phyloP scores from a whole-genome alignment of 2,113 vertebrate species.

The Oreotragus oreotragus region DNA sequence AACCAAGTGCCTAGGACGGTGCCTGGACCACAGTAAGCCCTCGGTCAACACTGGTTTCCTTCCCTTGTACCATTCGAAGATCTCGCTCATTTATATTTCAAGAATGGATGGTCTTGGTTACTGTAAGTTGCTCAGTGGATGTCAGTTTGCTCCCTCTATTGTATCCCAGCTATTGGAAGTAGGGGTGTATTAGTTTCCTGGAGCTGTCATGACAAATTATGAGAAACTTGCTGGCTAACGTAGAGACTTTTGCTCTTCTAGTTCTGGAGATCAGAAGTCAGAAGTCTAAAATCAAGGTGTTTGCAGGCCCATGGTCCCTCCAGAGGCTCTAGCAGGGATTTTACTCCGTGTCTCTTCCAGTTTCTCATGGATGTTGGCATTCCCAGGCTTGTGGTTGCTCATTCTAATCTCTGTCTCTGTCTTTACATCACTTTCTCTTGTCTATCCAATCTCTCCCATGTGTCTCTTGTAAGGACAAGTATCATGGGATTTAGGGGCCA shows the following conservation, averaged over 20 bases:
- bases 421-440: neutral
- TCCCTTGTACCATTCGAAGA: neutral
- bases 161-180: neutral
- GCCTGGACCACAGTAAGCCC: neutral
- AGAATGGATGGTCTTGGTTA: neutral
- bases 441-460: neutral
- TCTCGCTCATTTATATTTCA: neutral
- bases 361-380: neutral
- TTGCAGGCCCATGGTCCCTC: neutral
- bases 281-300: neutral
- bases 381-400: neutral
- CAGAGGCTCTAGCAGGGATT: neutral
- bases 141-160: neutral
- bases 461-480: neutral
- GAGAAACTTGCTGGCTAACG: neutral
- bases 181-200: neutral
- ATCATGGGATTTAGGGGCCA: neutral
- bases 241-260: neutral
- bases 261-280: neutral
- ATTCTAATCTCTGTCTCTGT: neutral
- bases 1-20: neutral
- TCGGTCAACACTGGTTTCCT: neutral
- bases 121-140: neutral
- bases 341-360: neutral
- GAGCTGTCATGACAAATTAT: neutral